Evolutionary conservation across 1,140 invertebrate genomes (phyloP), one percentile per base, ranked within the genome.

Genomic region (Rhynchophorus ferrugineus): DNA sequence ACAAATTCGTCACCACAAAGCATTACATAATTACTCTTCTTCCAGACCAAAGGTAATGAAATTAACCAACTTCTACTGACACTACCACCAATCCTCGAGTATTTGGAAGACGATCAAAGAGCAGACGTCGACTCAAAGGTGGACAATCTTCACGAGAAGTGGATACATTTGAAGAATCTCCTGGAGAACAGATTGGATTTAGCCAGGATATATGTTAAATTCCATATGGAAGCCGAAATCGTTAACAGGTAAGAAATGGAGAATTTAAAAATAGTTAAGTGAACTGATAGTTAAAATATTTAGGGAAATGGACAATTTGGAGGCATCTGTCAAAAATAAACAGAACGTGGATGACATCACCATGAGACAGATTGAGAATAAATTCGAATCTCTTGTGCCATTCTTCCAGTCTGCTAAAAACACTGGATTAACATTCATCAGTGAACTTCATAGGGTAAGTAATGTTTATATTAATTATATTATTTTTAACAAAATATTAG

Each of bases 141-240:
- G 1, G 77, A 83, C 16, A 66, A 75, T 0, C 65, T 87, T 5
- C 72, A 74, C 44, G 74, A 80, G 22, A 75, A 80, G 33, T 87
- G 85, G 80, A 69, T 77, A 13, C 73, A 79, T 33, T 71, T 87
- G 0, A 80, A 83, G 54, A 76, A 75, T 47, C 62, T 79, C 11
- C 67, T 87, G 0, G 76, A 85, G 53, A 74, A 73, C 44, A 76
- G 87, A 49, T 76, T 87, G 17, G 74, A 81, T 51, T 61, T 81
- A 7, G 75, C 79, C 19, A 76, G 78, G 1, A 64, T 79, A 45
- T 87, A 89, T 59, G 78, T 86, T 22, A 79, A 85, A 54, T 89
- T 90, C 70, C 84, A 87, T 58, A 76, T 80, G 61, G 74, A 80
- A 18, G 81, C 82, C 22, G 77, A 80, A 35, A 76, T 82, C 61